phyloP scores from a whole-genome alignment of 2,113 vertebrate species.

The Galeopterus variegatus region DNA sequence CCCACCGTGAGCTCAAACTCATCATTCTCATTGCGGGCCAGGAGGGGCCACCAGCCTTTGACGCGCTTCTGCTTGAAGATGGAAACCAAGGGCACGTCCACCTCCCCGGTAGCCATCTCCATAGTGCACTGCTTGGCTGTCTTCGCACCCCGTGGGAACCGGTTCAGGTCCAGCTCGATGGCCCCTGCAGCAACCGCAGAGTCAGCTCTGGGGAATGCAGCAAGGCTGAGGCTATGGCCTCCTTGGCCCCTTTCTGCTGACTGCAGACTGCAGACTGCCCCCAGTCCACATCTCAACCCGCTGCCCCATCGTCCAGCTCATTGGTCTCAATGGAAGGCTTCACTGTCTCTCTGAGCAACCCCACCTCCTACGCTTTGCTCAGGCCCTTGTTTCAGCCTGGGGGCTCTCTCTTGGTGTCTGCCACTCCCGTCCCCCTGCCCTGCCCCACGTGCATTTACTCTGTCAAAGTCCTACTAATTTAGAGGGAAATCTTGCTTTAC shows the following conservation, averaged over 20 bases:
- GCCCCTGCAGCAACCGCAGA: slow-evolving; percentile 90
- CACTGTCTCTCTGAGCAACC: background rate
- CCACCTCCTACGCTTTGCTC: background rate
- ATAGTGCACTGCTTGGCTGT: slow-evolving; percentile 97
- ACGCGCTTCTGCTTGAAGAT: slow-evolving; percentile 99
- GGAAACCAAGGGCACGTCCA: slow-evolving; percentile 96
- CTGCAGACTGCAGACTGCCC: too few species aligned
- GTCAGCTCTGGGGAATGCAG: slow-evolving; percentile 43
- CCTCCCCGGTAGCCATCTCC: slow-evolving; percentile 94
- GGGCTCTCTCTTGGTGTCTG: background rate
- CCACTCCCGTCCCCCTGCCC: too few species aligned
- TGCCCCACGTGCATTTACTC: background rate
- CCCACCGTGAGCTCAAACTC: slow-evolving; percentile 97
- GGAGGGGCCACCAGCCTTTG: slow-evolving; percentile 99
- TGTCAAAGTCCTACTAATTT: background rate
- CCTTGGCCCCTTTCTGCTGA: background rate
- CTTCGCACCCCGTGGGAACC: slow-evolving; percentile 97
- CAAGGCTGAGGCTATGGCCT: background rate
- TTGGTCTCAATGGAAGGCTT: background rate
- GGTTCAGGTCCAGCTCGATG: slow-evolving; percentile 97
- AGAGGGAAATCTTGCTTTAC: background rate
- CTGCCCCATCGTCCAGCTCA: background rate
- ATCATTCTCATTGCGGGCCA: slow-evolving; percentile 97
- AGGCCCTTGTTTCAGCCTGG: background rate
- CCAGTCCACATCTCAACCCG: background rate